A percentile compares a stretch with the other conserved stretches of the same genome.
Conservation (phyloP, 2,888 invertebrate species). For the Catonia carolina region DNA sequence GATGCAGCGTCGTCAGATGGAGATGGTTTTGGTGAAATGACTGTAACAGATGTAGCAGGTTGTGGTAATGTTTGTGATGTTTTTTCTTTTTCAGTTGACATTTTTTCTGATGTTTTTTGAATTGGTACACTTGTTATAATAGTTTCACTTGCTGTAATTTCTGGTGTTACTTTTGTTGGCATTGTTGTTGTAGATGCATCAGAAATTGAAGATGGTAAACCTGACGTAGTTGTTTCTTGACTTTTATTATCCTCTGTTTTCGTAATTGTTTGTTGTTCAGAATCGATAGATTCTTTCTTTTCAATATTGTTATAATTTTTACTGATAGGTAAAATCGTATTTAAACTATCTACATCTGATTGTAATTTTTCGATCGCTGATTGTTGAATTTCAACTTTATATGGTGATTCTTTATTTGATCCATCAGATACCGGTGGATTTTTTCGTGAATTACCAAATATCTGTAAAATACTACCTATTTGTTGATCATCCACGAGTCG, state of each 20-base stretch:
- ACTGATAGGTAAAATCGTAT: not conserved
- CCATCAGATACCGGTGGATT: not conserved
- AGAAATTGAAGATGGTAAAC: no score
- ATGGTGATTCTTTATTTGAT: not conserved
- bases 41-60: no score
- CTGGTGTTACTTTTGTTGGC: not conserved
- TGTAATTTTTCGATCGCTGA: slow-evolving; percentile 9
- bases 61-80: no score
- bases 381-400: slow-evolving; percentile 6
- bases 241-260: no score
- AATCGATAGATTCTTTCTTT: not conserved
- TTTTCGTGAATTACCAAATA: not conserved
- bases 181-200: not conserved
- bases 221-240: no score
- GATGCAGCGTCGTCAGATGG: no score
- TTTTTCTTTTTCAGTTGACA: no score
- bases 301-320: not conserved
- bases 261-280: slow-evolving; percentile 29
- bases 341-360: not conserved
- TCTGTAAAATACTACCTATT: slow-evolving; percentile 1
- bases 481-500: slow-evolving; percentile 26
- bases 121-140: no score
- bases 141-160: no score
- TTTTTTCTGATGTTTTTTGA: no score
- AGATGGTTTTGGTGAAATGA: no score